A percentile compares a stretch with the other conserved stretches of the same genome.
Conservation (phyloP, 2,797 vertebrate species). For the Dryobates pubescens region DNA sequence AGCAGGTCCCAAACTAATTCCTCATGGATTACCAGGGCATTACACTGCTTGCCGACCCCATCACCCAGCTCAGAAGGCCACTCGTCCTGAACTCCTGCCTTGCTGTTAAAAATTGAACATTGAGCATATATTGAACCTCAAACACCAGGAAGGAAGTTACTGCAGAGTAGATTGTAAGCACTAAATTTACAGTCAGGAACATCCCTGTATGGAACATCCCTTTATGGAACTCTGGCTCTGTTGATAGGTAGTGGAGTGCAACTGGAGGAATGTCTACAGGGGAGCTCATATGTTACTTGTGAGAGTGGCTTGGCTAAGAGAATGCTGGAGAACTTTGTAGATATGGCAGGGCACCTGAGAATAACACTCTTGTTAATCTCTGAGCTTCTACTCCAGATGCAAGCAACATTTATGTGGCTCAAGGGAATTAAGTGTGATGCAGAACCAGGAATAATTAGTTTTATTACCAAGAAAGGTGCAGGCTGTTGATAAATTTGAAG, state of each 20-base stretch:
- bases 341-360: not conserved
- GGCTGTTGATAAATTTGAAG: not conserved
- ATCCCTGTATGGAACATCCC: too few relatives aligned
- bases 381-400: not conserved
- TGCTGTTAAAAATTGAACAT: too few relatives aligned
- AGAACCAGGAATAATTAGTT: not conserved
- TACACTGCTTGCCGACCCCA: too few relatives aligned
- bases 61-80: too few relatives aligned
- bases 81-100: too few relatives aligned
- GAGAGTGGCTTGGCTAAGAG: not conserved
- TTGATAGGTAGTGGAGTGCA: not conserved
- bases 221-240: not conserved
- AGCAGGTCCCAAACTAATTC: too few relatives aligned
- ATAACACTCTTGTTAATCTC: not conserved
- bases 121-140: not conserved
- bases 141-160: not conserved
- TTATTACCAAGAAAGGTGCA: not conserved
- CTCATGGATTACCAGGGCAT: too few relatives aligned
- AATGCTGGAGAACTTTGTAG: not conserved
- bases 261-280: fast-evolving
- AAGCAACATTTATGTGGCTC: not conserved
- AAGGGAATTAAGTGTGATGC: not conserved
- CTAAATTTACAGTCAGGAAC: not conserved
- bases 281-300: not conserved
- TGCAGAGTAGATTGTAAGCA: not conserved